Base-by-base conservation (phyloP, 2,888 invertebrate genomes). In the Pachydiplax longipennis region DNA sequence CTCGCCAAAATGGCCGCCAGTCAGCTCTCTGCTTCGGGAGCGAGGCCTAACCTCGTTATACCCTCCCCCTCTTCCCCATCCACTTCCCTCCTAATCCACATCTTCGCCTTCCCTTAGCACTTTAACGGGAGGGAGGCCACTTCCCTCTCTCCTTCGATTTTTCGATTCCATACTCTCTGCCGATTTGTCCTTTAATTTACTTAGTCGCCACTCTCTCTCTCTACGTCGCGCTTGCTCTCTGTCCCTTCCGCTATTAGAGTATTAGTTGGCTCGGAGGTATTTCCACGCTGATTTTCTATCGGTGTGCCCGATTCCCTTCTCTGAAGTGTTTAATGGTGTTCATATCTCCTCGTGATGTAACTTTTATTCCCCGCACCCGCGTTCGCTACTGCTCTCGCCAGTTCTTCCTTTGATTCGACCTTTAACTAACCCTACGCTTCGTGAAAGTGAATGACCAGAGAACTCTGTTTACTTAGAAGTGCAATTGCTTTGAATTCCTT, bases 1-100 rank as follows among this genome's bases (percentile, higher is more conserved):
- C 87, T 61, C 87, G 87, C 87, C 87, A 87, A 87, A 87, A 87
- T 87, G 87, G 87, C 87, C 87, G 87, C 58, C 87, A 87, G 87
- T 37, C 87, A 61, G 87, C 58, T 31, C 83, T 83, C 53, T 58
- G 53, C 58, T 61, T n/a, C 35, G 58, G 83, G 37, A 65, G 61
- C 58, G 83, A 58, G 83, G 58, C 83, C 83, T 87, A 87, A 87
- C 87, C 65, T 87, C 87, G 87, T 87, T 65, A 87, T 37, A n/a
- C 87, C 87, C 44, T 48, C 83, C 44, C 44, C 44, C 40, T 6
- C 22, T 35, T 25, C 48, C 0, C 25, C 81, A 2, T 25, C 25
- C 80, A 25, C 18, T 25, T 31, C 37, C 15, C 80, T 80, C 31
- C 15, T 35, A 81, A 81, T 37, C 40, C 37, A 4, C 25, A 44